These are phyloP conservation scores for Neodon shergylaensis DNA, from an alignment of 2,113 vertebrate genomes.

Conservation along the genomic window DNA sequence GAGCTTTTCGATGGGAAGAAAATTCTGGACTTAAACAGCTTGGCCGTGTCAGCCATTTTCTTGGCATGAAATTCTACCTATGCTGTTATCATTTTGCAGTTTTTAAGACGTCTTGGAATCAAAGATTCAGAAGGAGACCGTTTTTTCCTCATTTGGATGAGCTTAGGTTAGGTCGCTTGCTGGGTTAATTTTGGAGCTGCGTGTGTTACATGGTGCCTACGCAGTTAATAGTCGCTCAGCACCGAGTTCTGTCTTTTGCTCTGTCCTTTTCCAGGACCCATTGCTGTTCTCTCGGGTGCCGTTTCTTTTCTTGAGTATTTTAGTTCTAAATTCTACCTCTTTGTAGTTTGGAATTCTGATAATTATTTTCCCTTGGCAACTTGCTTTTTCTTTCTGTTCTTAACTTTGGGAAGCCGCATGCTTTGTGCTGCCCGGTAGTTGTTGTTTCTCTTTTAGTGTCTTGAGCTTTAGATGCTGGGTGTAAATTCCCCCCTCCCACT, in stretches of 20 bases:
- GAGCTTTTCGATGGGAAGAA: background rate
- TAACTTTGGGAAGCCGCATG: background rate
- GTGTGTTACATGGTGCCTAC: background rate
- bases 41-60: background rate
- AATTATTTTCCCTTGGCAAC: background rate
- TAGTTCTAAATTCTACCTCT: background rate
- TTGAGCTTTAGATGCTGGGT: background rate
- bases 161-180: background rate
- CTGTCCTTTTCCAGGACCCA: background rate
- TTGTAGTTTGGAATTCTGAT: background rate
- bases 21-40: background rate
- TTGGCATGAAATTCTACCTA: background rate
- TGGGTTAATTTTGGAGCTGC: background rate
- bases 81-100: background rate
- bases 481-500: fast-evolving
- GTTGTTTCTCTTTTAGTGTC: background rate
- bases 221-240: background rate
- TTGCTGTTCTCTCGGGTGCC: background rate
- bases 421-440: background rate
- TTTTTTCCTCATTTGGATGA: background rate
- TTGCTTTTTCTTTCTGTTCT: background rate
- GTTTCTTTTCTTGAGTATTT: background rate
- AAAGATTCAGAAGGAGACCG: background rate
- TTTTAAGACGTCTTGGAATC: background rate
- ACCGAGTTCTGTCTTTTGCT: background rate